Conservation (phyloP, 2,888 invertebrate species). For the Hemithea aestivaria region DNA sequence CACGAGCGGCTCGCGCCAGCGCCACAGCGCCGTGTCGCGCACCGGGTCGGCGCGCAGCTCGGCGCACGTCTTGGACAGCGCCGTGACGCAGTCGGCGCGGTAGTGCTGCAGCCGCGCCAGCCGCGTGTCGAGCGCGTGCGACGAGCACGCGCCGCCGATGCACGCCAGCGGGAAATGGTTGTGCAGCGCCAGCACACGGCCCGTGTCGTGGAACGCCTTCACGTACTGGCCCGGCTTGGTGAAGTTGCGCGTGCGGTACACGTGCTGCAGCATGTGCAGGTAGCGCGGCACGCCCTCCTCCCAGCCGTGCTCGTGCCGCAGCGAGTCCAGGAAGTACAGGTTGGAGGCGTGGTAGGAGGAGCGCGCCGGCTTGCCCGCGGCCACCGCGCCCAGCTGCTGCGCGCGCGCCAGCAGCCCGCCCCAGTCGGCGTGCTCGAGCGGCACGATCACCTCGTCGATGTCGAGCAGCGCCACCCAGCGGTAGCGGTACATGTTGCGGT, state of each 20-base stretch:
- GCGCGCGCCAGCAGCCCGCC: slow-evolving; percentile 86
- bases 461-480: slow-evolving; percentile 94
- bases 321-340: slow-evolving; percentile 94
- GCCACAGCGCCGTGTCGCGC: slow-evolving; percentile 92
- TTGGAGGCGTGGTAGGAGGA: slow-evolving; percentile 94
- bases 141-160: slow-evolving; percentile 89
- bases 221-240: slow-evolving; percentile 96
- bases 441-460: slow-evolving; percentile 97
- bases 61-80: slow-evolving; percentile 89
- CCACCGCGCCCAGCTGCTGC: slow-evolving; percentile 80
- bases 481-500: slow-evolving; percentile 94
- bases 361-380: slow-evolving; percentile 73
- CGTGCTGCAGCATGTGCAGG: slow-evolving; percentile 96
- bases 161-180: slow-evolving; percentile 96
- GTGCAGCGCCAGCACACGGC: slow-evolving; percentile 91
- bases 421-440: slow-evolving; percentile 87
- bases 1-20: slow-evolving; percentile 88
- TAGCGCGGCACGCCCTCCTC: slow-evolving; percentile 90
- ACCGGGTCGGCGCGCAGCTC: slow-evolving; percentile 90
- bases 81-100: slow-evolving; percentile 93
- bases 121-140: slow-evolving; percentile 88
- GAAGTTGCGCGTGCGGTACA: slow-evolving; percentile 92
- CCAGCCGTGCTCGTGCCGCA: slow-evolving; percentile 87
- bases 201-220: slow-evolving; percentile 96
- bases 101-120: slow-evolving; percentile 96